Percentiles rank a stretch among this genome's conserved stretches.
Conservation (phyloP, 1,140 invertebrate genomes). For the Zaprionus nigranus region DNA sequence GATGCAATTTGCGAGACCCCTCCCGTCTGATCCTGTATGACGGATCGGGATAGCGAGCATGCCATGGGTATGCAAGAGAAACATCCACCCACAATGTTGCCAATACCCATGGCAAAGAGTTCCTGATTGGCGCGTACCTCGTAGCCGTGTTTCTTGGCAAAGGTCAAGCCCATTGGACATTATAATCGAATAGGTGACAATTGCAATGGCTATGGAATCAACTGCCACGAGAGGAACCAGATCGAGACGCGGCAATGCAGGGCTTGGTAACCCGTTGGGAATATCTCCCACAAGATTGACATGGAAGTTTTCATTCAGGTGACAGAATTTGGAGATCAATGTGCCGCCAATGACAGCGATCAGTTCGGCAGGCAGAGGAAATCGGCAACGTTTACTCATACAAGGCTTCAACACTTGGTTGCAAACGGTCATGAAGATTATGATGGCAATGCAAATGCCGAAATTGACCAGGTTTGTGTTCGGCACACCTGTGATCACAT, state of each 20-base stretch:
- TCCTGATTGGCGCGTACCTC: slow-evolving; percentile 96
- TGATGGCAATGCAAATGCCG: slow-evolving; percentile 89
- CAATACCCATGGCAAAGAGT: slow-evolving; percentile 90
- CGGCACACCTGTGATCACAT: slow-evolving; percentile 87
- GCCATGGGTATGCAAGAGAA: slow-evolving; percentile 94
- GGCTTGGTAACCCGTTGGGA: slow-evolving; percentile 88
- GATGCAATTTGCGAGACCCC: slow-evolving; percentile 92
- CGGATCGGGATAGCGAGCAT: slow-evolving; percentile 92
- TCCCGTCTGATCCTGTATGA: slow-evolving; percentile 92
- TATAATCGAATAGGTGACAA: slow-evolving; percentile 95
- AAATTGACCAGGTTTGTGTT: slow-evolving; percentile 88
- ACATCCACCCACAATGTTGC: slow-evolving; percentile 92
- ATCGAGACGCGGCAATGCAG: slow-evolving; percentile 85
- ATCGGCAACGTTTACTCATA: slow-evolving; percentile 88
- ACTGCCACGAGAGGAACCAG: slow-evolving; percentile 85
- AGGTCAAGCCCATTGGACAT: slow-evolving; percentile 97
- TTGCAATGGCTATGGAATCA: slow-evolving; percentile 89
- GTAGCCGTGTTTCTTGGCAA: slow-evolving; percentile 95
- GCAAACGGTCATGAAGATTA: slow-evolving; percentile 89
- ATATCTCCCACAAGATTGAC: slow-evolving; percentile 88
- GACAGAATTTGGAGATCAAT: slow-evolving; percentile 86
- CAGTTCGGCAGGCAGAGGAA: slow-evolving; percentile 95
- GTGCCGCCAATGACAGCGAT: slow-evolving; percentile 92
- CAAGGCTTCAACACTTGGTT: slow-evolving; percentile 93
- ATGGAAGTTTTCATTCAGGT: slow-evolving; percentile 67